A percentile compares a stretch with the other conserved stretches of the same genome.
These are phyloP conservation scores for Apoda limacodes DNA, from an alignment of 2,888 invertebrate species.

Conservation along the genomic window DNA sequence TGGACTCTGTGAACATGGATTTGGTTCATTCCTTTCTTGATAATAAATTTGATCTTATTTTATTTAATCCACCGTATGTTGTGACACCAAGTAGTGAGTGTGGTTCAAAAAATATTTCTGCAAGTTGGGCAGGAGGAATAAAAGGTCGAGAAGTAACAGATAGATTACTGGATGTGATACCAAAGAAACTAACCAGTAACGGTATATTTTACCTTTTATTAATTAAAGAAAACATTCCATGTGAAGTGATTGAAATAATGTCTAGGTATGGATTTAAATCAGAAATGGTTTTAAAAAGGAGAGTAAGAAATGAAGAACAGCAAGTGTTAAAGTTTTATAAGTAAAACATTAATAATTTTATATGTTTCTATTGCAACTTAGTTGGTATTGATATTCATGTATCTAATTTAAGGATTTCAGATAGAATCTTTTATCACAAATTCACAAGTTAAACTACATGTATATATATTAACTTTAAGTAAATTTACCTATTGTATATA, in stretches of 20 bases:
- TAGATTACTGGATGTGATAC: conserved; percentile 76
- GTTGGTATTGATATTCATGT: too few species aligned
- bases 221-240: conserved; percentile 89
- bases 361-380: too few species aligned
- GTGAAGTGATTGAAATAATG: conserved; percentile 75
- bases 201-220: conserved; percentile 91
- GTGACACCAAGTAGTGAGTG: conserved; percentile 85
- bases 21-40: conserved; percentile 68
- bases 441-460: neutral
- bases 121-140: conserved; percentile 84
- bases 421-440: too few species aligned
- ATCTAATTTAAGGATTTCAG: too few species aligned
- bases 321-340: conserved; percentile 77
- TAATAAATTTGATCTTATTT: conserved; percentile 81
- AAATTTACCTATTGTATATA: conserved; percentile 9
- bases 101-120: conserved; percentile 58
- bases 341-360: conserved; percentile 15
- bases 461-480: conserved; percentile 8
- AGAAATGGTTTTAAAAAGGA: conserved; percentile 75
- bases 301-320: conserved; percentile 89
- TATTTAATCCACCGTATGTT: conserved; percentile 99
- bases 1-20: conserved; percentile 77
- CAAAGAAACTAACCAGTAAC: conserved; percentile 74
- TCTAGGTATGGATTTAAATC: conserved; percentile 67
- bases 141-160: conserved; percentile 83